phyloP scores from a whole-genome alignment of 1,140 invertebrate species.

The Aleiodes sp. region DNA sequence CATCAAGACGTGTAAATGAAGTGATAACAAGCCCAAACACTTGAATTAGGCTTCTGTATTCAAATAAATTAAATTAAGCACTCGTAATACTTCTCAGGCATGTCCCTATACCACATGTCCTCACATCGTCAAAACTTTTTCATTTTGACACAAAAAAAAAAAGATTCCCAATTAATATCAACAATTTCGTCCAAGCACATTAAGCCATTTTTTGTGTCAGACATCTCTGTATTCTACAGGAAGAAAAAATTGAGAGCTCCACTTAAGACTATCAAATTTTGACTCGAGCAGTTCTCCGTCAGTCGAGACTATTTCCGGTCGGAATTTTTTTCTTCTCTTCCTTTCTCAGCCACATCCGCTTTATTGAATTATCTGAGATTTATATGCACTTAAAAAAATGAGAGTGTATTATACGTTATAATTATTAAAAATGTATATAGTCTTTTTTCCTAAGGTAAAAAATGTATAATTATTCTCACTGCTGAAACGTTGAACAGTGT shows the following conservation, averaged over 20 bases:
- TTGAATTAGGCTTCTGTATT: slow-evolving; percentile 14
- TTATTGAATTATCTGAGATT: not conserved
- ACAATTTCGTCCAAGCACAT: not conserved
- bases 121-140: not conserved
- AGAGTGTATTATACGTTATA: too few species aligned
- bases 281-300: not conserved
- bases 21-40: not conserved
- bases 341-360: not conserved
- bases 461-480: not conserved
- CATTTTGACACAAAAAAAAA: not conserved
- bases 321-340: not conserved
- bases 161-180: not conserved
- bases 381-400: too few species aligned
- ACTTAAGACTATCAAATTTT: not conserved
- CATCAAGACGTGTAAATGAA: not conserved
- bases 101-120: not conserved
- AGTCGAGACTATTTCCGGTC: slow-evolving; percentile 4
- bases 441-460: not conserved
- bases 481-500: too few species aligned
- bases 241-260: not conserved
- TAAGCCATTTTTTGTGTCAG: not conserved
- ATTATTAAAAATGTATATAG: too few species aligned
- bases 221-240: not conserved
- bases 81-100: not conserved
- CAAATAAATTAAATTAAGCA: too few species aligned